A percentile compares a stretch with the other conserved stretches of the same genome.
These are phyloP conservation scores for Drosophila flavopinicola DNA, from an alignment of 2,888 invertebrate species.

Conservation along the genomic window DNA sequence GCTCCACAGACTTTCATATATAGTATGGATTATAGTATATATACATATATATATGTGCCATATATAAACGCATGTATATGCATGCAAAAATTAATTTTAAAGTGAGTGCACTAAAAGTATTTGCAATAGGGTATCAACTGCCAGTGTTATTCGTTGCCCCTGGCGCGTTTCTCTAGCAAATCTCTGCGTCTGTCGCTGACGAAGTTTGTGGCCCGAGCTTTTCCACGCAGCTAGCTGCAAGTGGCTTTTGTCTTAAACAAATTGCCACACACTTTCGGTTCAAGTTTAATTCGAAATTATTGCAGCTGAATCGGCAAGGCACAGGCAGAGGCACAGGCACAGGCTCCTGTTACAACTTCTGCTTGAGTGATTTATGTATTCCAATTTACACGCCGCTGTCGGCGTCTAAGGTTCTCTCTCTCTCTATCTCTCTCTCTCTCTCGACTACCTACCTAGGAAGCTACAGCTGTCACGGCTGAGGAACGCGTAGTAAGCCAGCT, in stretches of 20 bases:
- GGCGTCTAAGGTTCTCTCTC: slow-evolving; percentile 12
- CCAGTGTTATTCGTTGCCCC: slow-evolving; percentile 14
- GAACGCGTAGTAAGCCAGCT: slow-evolving; percentile 21
- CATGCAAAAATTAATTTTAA: slow-evolving; percentile 77
- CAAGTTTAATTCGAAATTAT: slow-evolving; percentile 77
- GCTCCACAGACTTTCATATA: slow-evolving; percentile 19
- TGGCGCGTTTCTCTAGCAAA: neutral
- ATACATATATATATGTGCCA: neutral
- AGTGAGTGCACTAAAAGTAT: slow-evolving; percentile 64
- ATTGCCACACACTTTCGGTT: slow-evolving; percentile 77
- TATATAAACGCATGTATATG: slow-evolving; percentile 14
- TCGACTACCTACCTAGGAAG: slow-evolving; percentile 28
- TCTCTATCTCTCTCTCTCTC: too few species aligned
- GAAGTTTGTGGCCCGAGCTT: slow-evolving; percentile 54
- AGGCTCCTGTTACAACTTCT: slow-evolving; percentile 72
- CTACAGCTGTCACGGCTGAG: slow-evolving; percentile 50
- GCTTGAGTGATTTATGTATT: slow-evolving; percentile 83
- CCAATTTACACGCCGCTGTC: slow-evolving; percentile 72
- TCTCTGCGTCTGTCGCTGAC: slow-evolving; percentile 27
- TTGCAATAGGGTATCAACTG: slow-evolving; percentile 56
- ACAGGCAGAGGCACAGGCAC: too few species aligned
- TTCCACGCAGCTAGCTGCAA: slow-evolving; percentile 26
- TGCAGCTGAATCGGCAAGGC: slow-evolving; percentile 28
- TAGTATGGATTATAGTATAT: neutral
- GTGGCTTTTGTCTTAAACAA: slow-evolving; percentile 76